Percentiles rank a stretch among this genome's conserved stretches.
Conservation (phyloP, 2,113 vertebrate species). For the Sturnus vulgaris region DNA sequence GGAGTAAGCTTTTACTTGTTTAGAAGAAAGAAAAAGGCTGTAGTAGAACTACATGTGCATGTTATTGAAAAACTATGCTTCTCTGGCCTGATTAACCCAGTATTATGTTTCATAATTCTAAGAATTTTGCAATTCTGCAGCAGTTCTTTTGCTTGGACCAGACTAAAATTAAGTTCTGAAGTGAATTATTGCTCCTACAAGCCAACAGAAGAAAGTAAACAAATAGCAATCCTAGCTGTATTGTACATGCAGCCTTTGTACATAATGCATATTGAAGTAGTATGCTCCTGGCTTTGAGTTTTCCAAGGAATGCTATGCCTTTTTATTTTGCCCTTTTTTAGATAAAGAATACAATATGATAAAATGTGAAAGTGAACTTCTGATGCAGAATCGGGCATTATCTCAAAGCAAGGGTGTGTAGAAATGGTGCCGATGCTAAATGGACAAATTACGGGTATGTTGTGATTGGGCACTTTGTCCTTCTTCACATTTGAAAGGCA, state of each 20-base stretch:
- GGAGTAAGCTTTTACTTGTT: neutral
- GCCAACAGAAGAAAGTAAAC: neutral
- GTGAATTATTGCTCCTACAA: neutral
- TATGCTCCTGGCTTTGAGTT: neutral
- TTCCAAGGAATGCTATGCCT: neutral
- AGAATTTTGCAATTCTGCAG: neutral
- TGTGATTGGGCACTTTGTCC: neutral
- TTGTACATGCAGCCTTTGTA: neutral
- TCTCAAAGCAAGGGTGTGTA: neutral
- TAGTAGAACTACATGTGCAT: neutral
- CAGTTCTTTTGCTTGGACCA: neutral
- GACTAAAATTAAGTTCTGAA: neutral
- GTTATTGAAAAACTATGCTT: neutral
- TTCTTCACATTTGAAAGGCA: neutral
- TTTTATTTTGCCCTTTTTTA: neutral
- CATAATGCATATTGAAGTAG: neutral
- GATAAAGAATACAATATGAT: neutral
- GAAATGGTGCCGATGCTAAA: neutral
- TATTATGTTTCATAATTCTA: neutral
- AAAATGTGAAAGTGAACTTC: neutral
- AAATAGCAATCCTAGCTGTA: neutral
- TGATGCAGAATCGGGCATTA: neutral
- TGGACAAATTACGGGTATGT: neutral
- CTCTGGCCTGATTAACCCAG: neutral
- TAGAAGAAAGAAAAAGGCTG: neutral